Percentiles rank a stretch among this genome's conserved stretches.
Evolutionary conservation across 2,888 invertebrate species (phyloP).

Genomic region (Ommatoiulus sabulosus): DNA sequence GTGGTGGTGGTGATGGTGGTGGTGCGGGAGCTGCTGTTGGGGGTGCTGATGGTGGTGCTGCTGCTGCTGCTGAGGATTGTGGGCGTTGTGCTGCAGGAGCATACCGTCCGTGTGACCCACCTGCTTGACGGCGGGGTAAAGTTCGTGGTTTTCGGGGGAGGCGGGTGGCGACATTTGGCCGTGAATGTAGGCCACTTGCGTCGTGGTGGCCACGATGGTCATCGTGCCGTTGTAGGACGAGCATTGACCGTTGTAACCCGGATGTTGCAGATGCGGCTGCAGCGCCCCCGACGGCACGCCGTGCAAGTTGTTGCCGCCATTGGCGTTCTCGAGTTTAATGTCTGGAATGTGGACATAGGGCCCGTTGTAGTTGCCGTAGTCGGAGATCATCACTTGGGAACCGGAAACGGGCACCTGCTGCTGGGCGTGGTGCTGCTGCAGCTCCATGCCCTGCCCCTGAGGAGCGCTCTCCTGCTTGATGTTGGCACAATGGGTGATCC

Average conservation of each 20-base stretch:
- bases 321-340: conserved; percentile 55
- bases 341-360: conserved; percentile 58
- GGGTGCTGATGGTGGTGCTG: conserved; percentile 54
- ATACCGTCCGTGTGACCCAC: not conserved
- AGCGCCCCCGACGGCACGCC: not conserved
- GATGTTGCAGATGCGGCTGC: not conserved
- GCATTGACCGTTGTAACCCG: conserved; percentile 48
- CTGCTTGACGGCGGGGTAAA: conserved; percentile 57
- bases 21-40: not conserved
- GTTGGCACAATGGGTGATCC: conserved; percentile 52
- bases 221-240: conserved; percentile 64
- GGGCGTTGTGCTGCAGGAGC: not conserved
- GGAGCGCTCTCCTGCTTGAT: conserved; percentile 50
- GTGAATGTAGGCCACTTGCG: conserved; percentile 62
- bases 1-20: conserved; percentile 60
- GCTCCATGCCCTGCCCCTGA: not conserved
- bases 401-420: conserved; percentile 52
- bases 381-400: conserved; percentile 52
- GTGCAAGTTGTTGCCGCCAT: not conserved
- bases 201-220: conserved; percentile 64
- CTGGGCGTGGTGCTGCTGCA: conserved; percentile 56
- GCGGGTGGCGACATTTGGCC: conserved; percentile 69
- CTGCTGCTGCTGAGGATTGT: conserved; percentile 57
- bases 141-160: conserved; percentile 67
- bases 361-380: conserved; percentile 52